Base-by-base conservation (phyloP, 2,888 invertebrate species). In the Mesoligia furuncula region DNA sequence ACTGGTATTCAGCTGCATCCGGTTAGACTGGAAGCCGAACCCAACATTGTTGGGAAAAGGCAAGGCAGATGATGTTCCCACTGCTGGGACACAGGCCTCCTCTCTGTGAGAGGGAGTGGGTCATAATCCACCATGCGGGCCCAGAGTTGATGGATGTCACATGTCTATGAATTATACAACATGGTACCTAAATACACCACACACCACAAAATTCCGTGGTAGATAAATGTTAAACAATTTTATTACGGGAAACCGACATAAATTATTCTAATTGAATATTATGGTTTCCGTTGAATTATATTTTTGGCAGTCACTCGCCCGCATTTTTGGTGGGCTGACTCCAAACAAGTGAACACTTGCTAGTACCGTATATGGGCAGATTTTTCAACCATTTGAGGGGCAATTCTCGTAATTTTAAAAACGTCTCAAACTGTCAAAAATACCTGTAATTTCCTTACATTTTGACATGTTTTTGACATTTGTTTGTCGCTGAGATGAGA, bases 231-330 rank as follows among this genome's bases (percentile, higher is more conserved):
- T 83, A 77, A 89, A 89, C 85, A 79, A 86, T 90, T 89, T 88
- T 88, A 87, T 87, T 80, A 90, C 86, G 84, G 92, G 92, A 92
- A 91, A 86, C 88, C 78, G 71, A 66, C 88, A 86, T 87, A 86
- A 91, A 90, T 92, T 91, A 91, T 88, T 89, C 87, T 91, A 92
- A 92, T 92, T 92, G 90, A 90, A 89, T 88, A 64, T 90, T 89
- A 92, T 89, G 88, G 91, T 87, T 90, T 91, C 92, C 90, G 90
- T 79, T 82, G 70, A 83, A 85, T 86, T 85, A 87, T 88, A 84
- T 88, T 89, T 89, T 83, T 81, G 83, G 65, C 62, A 72, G 71
- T 79, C 70, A 77, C 73, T 67, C 11, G 73, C 36, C 70, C 54
- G 77, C 73, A 85, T 67, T 68, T 73, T 75, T 54, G 31, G 67